Percentiles rank a stretch among this genome's conserved stretches.
These are phyloP conservation scores for Melanostoma scalare DNA, from an alignment of 2,888 invertebrate genomes.

Conservation along the genomic window DNA sequence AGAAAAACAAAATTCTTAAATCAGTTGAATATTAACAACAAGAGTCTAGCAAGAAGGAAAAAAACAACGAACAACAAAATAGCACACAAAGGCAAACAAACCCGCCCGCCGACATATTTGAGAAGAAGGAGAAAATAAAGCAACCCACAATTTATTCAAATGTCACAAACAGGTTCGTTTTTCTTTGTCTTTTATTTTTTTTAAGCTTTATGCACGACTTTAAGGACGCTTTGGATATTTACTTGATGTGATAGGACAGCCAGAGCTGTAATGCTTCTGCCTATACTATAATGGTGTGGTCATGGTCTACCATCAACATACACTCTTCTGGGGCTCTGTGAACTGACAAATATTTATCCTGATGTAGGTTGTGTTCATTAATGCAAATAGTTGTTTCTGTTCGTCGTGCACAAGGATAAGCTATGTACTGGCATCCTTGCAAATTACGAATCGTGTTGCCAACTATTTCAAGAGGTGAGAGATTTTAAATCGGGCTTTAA, in stretches of 20 bases:
- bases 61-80: neutral
- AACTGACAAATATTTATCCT: neutral
- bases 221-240: neutral
- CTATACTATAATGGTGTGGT: neutral
- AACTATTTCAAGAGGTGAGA: too few relatives aligned
- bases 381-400: constrained; percentile 47
- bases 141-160: constrained; percentile 52
- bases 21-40: constrained; percentile 36
- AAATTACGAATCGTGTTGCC: too few relatives aligned
- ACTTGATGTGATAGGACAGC: neutral
- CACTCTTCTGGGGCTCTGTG: neutral
- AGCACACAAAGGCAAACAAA: neutral
- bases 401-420: too few relatives aligned
- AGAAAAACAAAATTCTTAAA: constrained; percentile 43
- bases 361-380: constrained; percentile 31
- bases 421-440: too few relatives aligned
- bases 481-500: too few relatives aligned
- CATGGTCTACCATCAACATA: too few relatives aligned
- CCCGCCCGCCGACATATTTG: constrained; percentile 30
- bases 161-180: constrained; percentile 37
- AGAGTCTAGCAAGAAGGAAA: neutral
- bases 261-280: neutral
- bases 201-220: neutral
- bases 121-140: neutral
- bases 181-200: neutral